phyloP scores from a whole-genome alignment of 2,888 invertebrate species.

The Plebejus argus region DNA sequence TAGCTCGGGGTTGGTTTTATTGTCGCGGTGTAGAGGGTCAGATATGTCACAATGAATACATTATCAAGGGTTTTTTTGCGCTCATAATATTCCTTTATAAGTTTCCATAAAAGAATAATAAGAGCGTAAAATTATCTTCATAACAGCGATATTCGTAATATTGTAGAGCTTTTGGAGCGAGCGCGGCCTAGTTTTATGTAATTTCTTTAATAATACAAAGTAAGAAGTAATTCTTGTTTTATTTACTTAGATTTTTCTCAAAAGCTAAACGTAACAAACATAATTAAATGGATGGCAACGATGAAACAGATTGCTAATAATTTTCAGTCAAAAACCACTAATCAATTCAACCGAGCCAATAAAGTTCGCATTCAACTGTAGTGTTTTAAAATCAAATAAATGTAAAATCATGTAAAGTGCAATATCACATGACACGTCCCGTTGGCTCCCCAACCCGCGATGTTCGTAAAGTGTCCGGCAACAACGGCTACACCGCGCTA shows the following conservation, averaged over 20 bases:
- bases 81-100: constrained; percentile 17
- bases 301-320: too few relatives aligned
- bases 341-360: too few relatives aligned
- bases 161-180: not conserved
- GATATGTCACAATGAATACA: constrained; percentile 27
- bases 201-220: not conserved
- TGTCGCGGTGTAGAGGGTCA: constrained; percentile 18
- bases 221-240: too few relatives aligned
- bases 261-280: too few relatives aligned
- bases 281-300: too few relatives aligned
- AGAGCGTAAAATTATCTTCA: constrained; percentile 8
- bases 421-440: constrained; percentile 6
- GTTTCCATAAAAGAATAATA: constrained; percentile 5
- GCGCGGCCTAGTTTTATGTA: not conserved
- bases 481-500: constrained; percentile 46
- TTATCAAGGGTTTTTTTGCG: constrained; percentile 10
- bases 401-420: not conserved
- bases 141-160: constrained; percentile 35
- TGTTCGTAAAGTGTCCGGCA: not conserved
- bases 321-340: too few relatives aligned
- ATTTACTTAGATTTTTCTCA: too few relatives aligned
- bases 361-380: too few relatives aligned
- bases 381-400: not conserved
- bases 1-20: constrained; percentile 21
- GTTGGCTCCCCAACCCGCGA: not conserved